Conservation (phyloP, 2,888 invertebrate species). For the Chromoteleia sp. region DNA sequence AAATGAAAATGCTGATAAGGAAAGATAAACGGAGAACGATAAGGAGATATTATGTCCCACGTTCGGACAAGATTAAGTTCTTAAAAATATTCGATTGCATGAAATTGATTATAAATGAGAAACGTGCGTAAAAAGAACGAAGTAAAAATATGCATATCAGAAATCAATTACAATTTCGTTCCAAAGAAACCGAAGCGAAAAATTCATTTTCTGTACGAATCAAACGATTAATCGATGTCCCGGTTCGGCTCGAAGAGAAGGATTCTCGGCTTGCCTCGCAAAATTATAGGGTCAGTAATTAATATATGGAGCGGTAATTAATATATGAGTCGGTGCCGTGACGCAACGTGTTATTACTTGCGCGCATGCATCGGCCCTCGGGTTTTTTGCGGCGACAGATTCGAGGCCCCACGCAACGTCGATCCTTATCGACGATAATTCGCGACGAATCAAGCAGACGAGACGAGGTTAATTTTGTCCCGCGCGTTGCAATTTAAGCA, state of each 20-base stretch:
- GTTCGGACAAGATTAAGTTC: slow-evolving; percentile 17
- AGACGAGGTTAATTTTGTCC: slow-evolving; percentile 54
- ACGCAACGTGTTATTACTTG: slow-evolving; percentile 80
- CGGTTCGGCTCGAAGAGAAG: slow-evolving; percentile 7
- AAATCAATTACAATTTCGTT: slow-evolving; percentile 34
- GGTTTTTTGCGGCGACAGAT: slow-evolving; percentile 74
- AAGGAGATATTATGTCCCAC: too few species aligned
- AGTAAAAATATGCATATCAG: slow-evolving; percentile 31
- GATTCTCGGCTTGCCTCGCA: slow-evolving; percentile 75
- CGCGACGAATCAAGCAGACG: slow-evolving; percentile 60
- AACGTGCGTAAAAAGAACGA: too few species aligned
- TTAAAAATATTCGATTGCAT: slow-evolving; percentile 1
- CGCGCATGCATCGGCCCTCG: slow-evolving; percentile 15
- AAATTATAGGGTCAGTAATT: slow-evolving; percentile 83
- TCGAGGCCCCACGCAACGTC: slow-evolving; percentile 66
- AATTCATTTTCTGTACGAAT: slow-evolving; percentile 26
- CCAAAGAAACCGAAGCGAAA: slow-evolving; percentile 18
- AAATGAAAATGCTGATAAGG: too few species aligned
- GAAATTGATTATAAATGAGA: slow-evolving; percentile 27
- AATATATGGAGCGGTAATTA: slow-evolving; percentile 83
- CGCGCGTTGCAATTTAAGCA: slow-evolving; percentile 73
- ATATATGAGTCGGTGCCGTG: slow-evolving; percentile 78
- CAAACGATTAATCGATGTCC: slow-evolving; percentile 33
- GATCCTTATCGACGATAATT: slow-evolving; percentile 77
- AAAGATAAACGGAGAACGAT: too few species aligned